Evolutionary conservation across 2,797 vertebrate species (phyloP).

Genomic region (Emys orbicularis): DNA sequence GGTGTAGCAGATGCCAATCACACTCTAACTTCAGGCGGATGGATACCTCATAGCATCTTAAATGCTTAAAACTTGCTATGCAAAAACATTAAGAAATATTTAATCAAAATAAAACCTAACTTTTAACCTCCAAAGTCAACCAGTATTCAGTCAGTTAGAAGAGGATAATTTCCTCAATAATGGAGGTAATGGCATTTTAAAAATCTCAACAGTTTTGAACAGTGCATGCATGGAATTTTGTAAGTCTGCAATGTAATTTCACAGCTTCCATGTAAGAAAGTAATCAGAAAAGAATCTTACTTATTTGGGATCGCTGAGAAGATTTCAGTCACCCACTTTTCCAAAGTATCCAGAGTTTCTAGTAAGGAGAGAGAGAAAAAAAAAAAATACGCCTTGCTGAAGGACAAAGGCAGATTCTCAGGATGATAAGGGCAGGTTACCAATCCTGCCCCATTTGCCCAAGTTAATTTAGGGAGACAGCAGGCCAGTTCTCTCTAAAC

Average conservation of each 20-base stretch:
- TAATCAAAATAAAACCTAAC: background rate
- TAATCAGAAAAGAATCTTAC: conserved; percentile 80
- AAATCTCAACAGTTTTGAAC: background rate
- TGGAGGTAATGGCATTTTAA: background rate
- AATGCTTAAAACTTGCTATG: background rate
- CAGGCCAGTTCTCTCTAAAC: background rate
- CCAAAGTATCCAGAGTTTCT: conserved; percentile 95
- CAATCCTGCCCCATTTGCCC: background rate
- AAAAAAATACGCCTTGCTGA: conserved; percentile 57
- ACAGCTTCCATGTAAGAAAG: background rate
- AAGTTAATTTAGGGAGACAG: conserved; percentile 6
- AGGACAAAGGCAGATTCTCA: background rate
- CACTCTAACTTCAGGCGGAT: background rate
- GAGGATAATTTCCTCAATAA: background rate
- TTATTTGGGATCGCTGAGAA: conserved; percentile 95
- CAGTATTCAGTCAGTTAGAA: background rate
- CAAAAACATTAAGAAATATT: background rate
- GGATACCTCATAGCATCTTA: background rate
- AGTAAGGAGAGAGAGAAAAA: background rate
- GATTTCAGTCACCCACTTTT: conserved; percentile 95
- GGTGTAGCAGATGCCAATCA: background rate
- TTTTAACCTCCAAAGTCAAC: background rate
- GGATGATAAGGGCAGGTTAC: background rate
- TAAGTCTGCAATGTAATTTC: background rate
- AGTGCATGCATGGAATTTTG: background rate